Evolutionary conservation across 2,797 vertebrate species (phyloP).

Genomic region (Poeciliopsis presidionis): DNA sequence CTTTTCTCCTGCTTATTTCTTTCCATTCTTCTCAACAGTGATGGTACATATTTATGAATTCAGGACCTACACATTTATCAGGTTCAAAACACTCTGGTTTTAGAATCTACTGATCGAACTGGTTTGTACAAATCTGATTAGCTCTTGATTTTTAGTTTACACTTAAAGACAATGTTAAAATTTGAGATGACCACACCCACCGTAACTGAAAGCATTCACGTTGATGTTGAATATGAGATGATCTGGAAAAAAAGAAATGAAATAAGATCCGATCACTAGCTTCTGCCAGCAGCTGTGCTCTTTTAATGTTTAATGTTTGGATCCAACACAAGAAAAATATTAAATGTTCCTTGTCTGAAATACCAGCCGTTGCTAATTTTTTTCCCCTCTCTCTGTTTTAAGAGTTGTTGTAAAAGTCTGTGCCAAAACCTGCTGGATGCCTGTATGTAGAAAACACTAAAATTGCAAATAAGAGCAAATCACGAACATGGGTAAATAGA

Average conservation of each 20-base stretch:
- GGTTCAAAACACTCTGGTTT: constrained; percentile 1
- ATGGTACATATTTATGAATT: neutral
- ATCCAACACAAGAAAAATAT: constrained; percentile 49
- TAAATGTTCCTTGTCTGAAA: constrained; percentile 45
- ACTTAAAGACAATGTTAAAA: neutral
- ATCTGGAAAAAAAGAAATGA: neutral
- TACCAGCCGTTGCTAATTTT: constrained; percentile 43
- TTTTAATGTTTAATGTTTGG: constrained; percentile 49
- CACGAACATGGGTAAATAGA: constrained; percentile 72
- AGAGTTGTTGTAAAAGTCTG: constrained; percentile 59
- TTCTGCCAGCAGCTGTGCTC: constrained; percentile 49
- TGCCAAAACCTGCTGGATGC: constrained; percentile 74
- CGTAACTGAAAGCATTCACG: neutral
- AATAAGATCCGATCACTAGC: constrained; percentile 39
- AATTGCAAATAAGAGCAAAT: constrained; percentile 79
- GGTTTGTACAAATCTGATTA: neutral
- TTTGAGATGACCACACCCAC: neutral
- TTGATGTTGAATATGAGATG: constrained; percentile 35
- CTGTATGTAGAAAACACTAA: constrained; percentile 84
- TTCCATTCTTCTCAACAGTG: neutral
- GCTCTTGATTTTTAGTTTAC: neutral
- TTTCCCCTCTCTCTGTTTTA: constrained; percentile 49
- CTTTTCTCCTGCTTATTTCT: neutral
- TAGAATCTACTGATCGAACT: neutral
- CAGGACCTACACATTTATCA: neutral